These are phyloP conservation scores for Nezara viridula DNA, from an alignment of 2,888 invertebrate genomes.

Conservation along the genomic window DNA sequence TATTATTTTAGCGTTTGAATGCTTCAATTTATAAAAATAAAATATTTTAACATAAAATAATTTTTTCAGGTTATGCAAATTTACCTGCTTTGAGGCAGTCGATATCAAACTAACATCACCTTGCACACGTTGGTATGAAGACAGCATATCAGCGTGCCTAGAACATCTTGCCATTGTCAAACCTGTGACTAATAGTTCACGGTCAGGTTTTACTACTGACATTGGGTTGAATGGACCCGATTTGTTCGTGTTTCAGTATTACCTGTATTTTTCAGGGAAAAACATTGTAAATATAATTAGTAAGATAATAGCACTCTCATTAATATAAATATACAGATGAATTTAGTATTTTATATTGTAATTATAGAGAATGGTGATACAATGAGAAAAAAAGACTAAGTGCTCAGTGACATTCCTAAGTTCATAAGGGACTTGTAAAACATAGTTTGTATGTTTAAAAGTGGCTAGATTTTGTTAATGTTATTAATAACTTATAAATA, in stretches of 20 bases:
- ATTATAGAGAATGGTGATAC: conserved; percentile 32
- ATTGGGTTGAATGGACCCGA: conserved; percentile 10
- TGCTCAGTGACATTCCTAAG: conserved; percentile 55
- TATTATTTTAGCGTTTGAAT: background rate
- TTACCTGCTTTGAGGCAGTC: conserved; percentile 29
- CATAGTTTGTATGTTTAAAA: conserved; percentile 46
- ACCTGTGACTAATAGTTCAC: conserved; percentile 18
- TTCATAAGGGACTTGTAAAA: conserved; percentile 30
- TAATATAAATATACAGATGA: conserved; percentile 24
- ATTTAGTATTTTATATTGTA: conserved; percentile 47
- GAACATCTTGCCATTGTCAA: conserved; percentile 12
- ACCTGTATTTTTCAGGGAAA: conserved; percentile 58
- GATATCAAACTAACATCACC: conserved; percentile 13
- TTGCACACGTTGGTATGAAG: background rate
- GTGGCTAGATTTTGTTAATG: conserved; percentile 46
- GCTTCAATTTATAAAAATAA: background rate
- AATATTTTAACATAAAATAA: background rate
- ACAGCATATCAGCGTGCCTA: background rate
- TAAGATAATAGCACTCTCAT: conserved; percentile 50
- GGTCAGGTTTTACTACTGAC: conserved; percentile 51
- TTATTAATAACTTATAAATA: conserved; percentile 26
- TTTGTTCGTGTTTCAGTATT: conserved; percentile 53
- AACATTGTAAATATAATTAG: conserved; percentile 52
- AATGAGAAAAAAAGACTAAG: conserved; percentile 49
- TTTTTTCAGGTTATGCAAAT: conserved; percentile 50